Conservation (phyloP, 2,113 vertebrate genomes). For the Pandion haliaetus region DNA sequence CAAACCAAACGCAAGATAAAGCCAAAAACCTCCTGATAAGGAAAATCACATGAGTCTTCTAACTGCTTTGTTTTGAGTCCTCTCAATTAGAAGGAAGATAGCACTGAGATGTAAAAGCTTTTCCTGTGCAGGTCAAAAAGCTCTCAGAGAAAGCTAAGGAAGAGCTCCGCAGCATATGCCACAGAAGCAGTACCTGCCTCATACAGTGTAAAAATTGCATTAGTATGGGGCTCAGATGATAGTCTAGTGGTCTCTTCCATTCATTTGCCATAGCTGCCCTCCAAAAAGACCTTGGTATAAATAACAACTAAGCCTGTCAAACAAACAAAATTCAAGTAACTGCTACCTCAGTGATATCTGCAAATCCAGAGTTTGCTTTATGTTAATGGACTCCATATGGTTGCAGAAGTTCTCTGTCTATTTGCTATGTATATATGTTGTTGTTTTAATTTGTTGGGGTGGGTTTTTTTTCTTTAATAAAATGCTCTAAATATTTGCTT, state of each 20-base stretch:
- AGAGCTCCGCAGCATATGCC: background rate
- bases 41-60: background rate
- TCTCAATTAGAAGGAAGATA: background rate
- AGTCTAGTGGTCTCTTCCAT: background rate
- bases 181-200: background rate
- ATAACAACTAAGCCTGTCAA: background rate
- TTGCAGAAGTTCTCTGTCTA: background rate
- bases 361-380: background rate
- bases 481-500: slow-evolving; percentile 4
- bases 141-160: background rate
- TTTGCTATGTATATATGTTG: background rate
- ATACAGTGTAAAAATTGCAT: background rate
- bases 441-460: background rate
- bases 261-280: background rate
- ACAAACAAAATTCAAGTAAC: background rate
- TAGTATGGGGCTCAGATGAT: background rate
- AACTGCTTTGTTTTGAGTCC: background rate
- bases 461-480: background rate
- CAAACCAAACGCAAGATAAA: background rate
- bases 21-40: background rate
- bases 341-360: background rate
- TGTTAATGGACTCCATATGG: background rate
- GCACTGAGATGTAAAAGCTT: background rate
- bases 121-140: background rate
- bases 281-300: background rate